These are phyloP conservation scores for Rapana venosa DNA, from an alignment of 2,888 invertebrate species.

Conservation along the genomic window DNA sequence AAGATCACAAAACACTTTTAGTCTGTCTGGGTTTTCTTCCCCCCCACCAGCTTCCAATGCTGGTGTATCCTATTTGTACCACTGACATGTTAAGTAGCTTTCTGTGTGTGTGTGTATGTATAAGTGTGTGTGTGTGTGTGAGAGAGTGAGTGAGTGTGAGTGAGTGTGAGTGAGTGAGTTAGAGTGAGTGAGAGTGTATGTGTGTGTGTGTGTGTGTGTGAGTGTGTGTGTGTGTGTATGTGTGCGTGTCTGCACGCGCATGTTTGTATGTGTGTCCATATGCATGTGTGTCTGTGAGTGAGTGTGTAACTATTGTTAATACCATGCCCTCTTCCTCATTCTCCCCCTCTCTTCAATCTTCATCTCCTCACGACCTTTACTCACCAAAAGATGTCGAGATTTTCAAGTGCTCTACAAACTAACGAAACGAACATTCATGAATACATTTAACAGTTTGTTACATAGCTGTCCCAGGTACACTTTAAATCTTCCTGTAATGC, in stretches of 20 bases:
- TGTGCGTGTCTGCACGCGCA: not conserved
- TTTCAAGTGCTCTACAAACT: not conserved
- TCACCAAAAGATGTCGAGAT: not conserved
- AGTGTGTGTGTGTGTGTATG: conserved; percentile 18
- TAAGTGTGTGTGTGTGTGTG: not conserved
- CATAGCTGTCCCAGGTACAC: too few relatives aligned
- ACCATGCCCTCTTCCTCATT: too few relatives aligned
- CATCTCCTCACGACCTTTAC: too few relatives aligned
- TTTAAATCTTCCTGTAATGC: too few relatives aligned
- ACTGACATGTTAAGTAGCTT: too few relatives aligned
- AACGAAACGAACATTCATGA: not conserved
- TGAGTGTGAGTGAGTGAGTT: not conserved
- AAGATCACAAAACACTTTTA: too few relatives aligned
- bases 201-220: not conserved
- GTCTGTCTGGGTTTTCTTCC: too few relatives aligned
- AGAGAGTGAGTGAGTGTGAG: not conserved
- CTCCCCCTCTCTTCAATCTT: too few relatives aligned
- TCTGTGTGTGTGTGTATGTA: too few relatives aligned
- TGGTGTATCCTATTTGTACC: too few relatives aligned
- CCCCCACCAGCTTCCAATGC: too few relatives aligned
- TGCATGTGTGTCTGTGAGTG: conserved; percentile 9
- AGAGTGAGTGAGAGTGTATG: not conserved
- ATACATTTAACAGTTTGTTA: too few relatives aligned
- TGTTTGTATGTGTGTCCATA: conserved; percentile 17
- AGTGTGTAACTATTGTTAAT: not conserved